Conservation (phyloP, 2,888 invertebrate species). For the Capitulum mitella region DNA sequence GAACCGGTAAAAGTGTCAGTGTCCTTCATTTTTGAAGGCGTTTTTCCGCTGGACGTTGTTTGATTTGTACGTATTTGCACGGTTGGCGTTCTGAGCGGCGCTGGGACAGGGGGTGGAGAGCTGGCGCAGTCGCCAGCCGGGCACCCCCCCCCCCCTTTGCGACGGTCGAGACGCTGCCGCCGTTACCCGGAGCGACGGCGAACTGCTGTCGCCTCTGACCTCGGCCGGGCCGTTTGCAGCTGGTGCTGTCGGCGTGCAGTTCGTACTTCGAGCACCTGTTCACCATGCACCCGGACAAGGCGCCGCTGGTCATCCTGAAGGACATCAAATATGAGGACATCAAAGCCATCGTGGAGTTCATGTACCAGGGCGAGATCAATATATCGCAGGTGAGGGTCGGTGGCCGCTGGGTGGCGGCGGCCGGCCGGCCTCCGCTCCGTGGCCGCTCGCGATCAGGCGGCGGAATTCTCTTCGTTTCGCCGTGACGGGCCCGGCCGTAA, state of each 20-base stretch:
- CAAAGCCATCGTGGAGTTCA: constrained; percentile 81
- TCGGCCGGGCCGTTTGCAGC: constrained; percentile 49
- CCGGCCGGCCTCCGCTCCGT: constrained; percentile 37
- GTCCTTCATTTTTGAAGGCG: too few species aligned
- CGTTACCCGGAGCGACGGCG: too few species aligned
- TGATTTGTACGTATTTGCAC: too few species aligned
- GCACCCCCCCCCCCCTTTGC: too few species aligned
- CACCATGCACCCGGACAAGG: constrained; percentile 69
- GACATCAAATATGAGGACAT: constrained; percentile 86
- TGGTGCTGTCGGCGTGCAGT: constrained; percentile 85
- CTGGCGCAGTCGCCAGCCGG: too few species aligned
- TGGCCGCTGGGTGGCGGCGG: constrained; percentile 30
- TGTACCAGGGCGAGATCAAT: constrained; percentile 93
- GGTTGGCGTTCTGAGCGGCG: too few species aligned
- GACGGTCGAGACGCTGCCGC: too few species aligned
- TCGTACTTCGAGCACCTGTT: constrained; percentile 82
- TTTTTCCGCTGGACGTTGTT: too few species aligned
- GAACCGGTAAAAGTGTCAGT: too few species aligned
- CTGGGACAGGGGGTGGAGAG: too few species aligned
- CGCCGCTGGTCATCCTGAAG: constrained; percentile 76
- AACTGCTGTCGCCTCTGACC: background rate
- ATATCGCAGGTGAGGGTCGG: constrained; percentile 71
- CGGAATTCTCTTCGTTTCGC: background rate
- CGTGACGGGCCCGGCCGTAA: background rate
- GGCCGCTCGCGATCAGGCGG: background rate